A percentile compares a stretch with the other conserved stretches of the same genome.
Conservation (phyloP, 2,797 vertebrate genomes). For the Amazonetta brasiliensis region DNA sequence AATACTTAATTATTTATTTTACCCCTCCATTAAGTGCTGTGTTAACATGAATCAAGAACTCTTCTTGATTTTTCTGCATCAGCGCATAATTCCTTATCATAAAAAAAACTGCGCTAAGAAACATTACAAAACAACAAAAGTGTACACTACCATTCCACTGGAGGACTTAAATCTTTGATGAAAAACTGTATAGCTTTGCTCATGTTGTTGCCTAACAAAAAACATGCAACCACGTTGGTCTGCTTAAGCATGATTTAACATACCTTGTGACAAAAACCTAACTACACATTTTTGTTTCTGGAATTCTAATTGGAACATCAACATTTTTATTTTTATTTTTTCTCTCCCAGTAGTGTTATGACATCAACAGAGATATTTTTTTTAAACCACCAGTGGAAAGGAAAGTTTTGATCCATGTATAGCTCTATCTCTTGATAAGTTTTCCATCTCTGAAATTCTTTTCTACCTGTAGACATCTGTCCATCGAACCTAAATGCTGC, state of each 20-base stretch:
- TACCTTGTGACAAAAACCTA: slow-evolving; percentile 70
- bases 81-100: slow-evolving; percentile 44
- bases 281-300: slow-evolving; percentile 57
- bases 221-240: slow-evolving; percentile 71
- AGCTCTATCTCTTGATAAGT: slow-evolving; percentile 43
- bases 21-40: slow-evolving; percentile 71
- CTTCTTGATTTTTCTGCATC: slow-evolving; percentile 71
- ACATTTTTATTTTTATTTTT: slow-evolving; percentile 47
- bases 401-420: slow-evolving; percentile 66
- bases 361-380: slow-evolving; percentile 51
- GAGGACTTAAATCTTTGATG: slow-evolving; percentile 67
- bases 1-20: slow-evolving; percentile 54
- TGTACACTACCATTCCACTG: slow-evolving; percentile 75
- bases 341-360: slow-evolving; percentile 8
- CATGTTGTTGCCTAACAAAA: slow-evolving; percentile 73
- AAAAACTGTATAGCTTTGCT: slow-evolving; percentile 71
- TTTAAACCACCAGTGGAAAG: slow-evolving; percentile 71
- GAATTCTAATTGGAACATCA: slow-evolving; percentile 40
- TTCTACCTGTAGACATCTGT: slow-evolving; percentile 68
- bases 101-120: slow-evolving; percentile 49
- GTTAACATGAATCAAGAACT: slow-evolving; percentile 44
- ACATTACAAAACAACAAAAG: slow-evolving; percentile 46
- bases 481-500: neutral
- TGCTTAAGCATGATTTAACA: slow-evolving; percentile 73
- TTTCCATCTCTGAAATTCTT: slow-evolving; percentile 54